A percentile compares a stretch with the other conserved stretches of the same genome.
phyloP scores from a whole-genome alignment of 2,888 invertebrate genomes.

The Rhabditophanes sp. region DNA sequence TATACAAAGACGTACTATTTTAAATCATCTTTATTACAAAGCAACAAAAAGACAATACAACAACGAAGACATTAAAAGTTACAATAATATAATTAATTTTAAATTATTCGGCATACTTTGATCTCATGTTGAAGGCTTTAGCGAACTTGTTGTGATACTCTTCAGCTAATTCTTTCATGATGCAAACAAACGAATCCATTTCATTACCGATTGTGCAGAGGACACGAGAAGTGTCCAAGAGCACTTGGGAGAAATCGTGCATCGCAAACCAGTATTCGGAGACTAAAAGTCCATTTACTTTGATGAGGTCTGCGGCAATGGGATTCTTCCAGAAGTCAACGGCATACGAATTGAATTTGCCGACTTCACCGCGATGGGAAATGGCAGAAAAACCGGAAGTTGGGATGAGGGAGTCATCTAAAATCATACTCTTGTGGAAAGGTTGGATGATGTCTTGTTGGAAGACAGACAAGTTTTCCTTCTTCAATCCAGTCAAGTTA shows the following conservation, averaged over 20 bases:
- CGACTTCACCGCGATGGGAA: slow-evolving; percentile 11
- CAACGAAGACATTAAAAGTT: no score
- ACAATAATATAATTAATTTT: no score
- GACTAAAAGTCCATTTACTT: slow-evolving; percentile 21
- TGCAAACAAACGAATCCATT: slow-evolving; percentile 22
- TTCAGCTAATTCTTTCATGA: slow-evolving; percentile 20
- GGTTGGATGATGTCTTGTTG: slow-evolving; percentile 6
- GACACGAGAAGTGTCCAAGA: no score
- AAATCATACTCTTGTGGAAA: slow-evolving; percentile 6
- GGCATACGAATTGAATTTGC: slow-evolving; percentile 34
- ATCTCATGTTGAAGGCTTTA: slow-evolving; percentile 32
- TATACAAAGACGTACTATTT: no score
- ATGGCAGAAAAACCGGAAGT: slow-evolving; percentile 1
- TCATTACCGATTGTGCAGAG: slow-evolving; percentile 21
- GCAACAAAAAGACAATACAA: no score
- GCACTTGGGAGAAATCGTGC: slow-evolving; percentile 32
- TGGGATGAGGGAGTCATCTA: slow-evolving; percentile 10
- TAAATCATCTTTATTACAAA: no score
- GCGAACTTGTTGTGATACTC: slow-evolving; percentile 37
- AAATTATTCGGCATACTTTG: slow-evolving; percentile 4
- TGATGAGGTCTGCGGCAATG: slow-evolving; percentile 16
- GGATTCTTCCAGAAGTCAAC: slow-evolving; percentile 34
- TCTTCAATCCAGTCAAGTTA: slow-evolving; percentile 8
- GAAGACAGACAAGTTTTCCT: background rate
- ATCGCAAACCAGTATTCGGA: slow-evolving; percentile 28